A percentile compares a stretch with the other conserved stretches of the same genome.
phyloP scores from a whole-genome alignment of 2,888 invertebrate genomes.

The Halocaridina rubra region DNA sequence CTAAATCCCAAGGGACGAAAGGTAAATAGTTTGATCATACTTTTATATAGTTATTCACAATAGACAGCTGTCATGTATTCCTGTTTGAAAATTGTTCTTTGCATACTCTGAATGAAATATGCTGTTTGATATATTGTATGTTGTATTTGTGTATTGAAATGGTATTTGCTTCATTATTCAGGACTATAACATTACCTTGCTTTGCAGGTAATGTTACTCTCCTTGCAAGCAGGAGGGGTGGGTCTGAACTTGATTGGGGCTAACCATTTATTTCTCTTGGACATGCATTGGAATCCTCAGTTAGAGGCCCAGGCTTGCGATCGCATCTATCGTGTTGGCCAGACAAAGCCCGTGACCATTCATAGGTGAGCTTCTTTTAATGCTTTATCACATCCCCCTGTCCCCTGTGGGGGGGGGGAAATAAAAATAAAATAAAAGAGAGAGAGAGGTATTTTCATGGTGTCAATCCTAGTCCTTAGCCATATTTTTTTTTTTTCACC shows the following conservation, averaged over 20 bases:
- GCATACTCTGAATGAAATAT: too few species aligned
- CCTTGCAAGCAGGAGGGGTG: constrained; percentile 93
- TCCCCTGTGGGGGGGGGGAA: too few species aligned
- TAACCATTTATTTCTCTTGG: constrained; percentile 89
- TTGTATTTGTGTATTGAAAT: too few species aligned
- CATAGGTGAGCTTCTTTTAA: constrained; percentile 44
- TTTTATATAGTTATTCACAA: not conserved
- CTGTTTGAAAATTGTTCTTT: too few species aligned
- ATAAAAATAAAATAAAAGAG: too few species aligned
- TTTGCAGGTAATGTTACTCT: constrained; percentile 74
- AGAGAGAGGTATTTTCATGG: too few species aligned
- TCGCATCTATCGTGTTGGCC: constrained; percentile 77
- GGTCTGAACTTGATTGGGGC: constrained; percentile 93
- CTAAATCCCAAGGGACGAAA: constrained; percentile 72
- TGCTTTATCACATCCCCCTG: too few species aligned
- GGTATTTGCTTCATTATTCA: too few species aligned
- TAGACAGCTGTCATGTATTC: not conserved
- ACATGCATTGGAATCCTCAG: constrained; percentile 98
- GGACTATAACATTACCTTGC: not conserved
- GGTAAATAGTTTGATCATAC: constrained; percentile 68
- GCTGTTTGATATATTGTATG: too few species aligned
- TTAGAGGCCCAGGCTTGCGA: constrained; percentile 95
- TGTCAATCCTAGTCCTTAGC: too few species aligned
- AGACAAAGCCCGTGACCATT: constrained; percentile 55
- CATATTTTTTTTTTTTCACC: too few species aligned